Base-by-base conservation (phyloP, 2,113 vertebrate species). In the Pachycephala philippinensis region DNA sequence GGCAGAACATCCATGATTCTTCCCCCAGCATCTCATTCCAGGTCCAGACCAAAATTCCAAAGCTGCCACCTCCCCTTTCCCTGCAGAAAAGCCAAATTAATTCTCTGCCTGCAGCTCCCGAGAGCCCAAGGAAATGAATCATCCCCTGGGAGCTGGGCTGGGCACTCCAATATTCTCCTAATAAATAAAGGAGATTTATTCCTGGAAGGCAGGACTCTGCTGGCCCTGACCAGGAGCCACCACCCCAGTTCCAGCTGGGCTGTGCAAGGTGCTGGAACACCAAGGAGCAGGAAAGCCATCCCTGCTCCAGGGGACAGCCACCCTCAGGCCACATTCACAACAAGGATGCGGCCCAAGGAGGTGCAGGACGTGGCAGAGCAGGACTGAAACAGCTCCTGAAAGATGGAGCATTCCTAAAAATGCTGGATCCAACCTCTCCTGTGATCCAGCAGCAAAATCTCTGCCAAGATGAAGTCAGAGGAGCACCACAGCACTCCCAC, bases 241-340 rank as follows among this genome's bases (percentile, higher is more conserved):
- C 37, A 15, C 9, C n/a, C 49, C 26, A 10, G 8, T 35, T 86
- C 63, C 66, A 26, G 3, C 28, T 8, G n/a, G 52, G 39, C 57
- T 39, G 9, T 39, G 76, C 37, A 12, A 40, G 70, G 15, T 7
- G 6, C 45, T 37, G 74, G 80, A 64, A 16, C 33, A 60, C 50
- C 3, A 0, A 1, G 33, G 59, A 72, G 31, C 37, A 39, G 74
- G 65, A 45, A 27, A 54, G 10, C 30, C 61, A 66, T 15, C 60
- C 66, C 63, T 70, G 56, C 11, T 44, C 64, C 54, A 16, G 42
- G 64, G 63, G 42, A 31, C 22, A 42, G 50, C n/a, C 57, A 49
- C n/a, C 42, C 15, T 19, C 17, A 4, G 10, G 52, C 35, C 56
- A 39, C 16, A 0, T 2, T 16, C 19, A 3, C 1, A 13, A 6